Evolutionary conservation across 2,113 vertebrate genomes (phyloP).

Genomic region (Ophthalmolycus amberensis): DNA sequence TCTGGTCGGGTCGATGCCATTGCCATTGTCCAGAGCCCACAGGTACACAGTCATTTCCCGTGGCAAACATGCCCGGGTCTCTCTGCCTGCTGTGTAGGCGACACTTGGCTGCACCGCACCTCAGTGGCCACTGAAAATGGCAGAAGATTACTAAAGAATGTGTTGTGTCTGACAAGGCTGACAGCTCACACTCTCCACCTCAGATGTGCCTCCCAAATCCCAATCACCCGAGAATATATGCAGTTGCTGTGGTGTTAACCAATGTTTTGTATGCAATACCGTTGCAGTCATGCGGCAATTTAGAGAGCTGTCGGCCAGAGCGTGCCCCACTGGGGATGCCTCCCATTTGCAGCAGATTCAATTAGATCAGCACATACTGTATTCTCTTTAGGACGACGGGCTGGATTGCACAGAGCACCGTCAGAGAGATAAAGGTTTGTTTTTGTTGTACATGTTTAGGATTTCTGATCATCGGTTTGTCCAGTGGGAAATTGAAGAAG

Average conservation of each 20-base stretch:
- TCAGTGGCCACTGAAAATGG: slow-evolving; percentile 33
- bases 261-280: slow-evolving; percentile 68
- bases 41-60: slow-evolving; percentile 57
- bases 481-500: slow-evolving; percentile 6
- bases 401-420: slow-evolving; percentile 9
- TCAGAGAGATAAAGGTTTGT: slow-evolving; percentile 23
- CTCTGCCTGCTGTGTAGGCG: slow-evolving; percentile 17
- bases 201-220: slow-evolving; percentile 42
- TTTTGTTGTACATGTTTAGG: slow-evolving; percentile 38
- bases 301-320: slow-evolving; percentile 47
- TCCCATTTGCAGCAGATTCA: slow-evolving; percentile 64
- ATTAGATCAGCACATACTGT: slow-evolving; percentile 60
- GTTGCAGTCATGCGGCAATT: slow-evolving; percentile 51
- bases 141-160: slow-evolving; percentile 55
- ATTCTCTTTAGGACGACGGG: slow-evolving; percentile 41
- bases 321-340: slow-evolving; percentile 30
- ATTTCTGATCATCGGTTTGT: slow-evolving; percentile 40
- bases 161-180: slow-evolving; percentile 47
- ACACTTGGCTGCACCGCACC: slow-evolving; percentile 30
- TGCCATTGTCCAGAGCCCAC: slow-evolving; percentile 9
- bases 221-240: slow-evolving; percentile 56
- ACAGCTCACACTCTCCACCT: slow-evolving; percentile 53
- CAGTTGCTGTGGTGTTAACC: slow-evolving; percentile 47
- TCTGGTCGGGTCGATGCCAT: slow-evolving; percentile 7
- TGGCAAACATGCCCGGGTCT: slow-evolving; percentile 41